Percentiles rank a stretch among this genome's conserved stretches.
These are phyloP conservation scores for Thumatha senex DNA, from an alignment of 2,888 invertebrate genomes.

Conservation along the genomic window DNA sequence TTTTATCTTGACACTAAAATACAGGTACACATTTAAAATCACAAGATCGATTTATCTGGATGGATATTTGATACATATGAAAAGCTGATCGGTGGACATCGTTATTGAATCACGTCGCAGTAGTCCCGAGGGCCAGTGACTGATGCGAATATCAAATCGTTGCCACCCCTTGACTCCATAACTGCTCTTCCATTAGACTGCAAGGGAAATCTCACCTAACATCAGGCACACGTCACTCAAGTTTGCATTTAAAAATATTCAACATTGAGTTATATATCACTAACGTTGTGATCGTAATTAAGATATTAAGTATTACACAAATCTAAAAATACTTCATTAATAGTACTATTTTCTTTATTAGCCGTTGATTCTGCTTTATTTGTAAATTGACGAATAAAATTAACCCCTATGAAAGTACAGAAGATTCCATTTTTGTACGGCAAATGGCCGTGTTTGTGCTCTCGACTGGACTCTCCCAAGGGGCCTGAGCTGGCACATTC, in stretches of 20 bases:
- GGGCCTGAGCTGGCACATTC: slow-evolving; percentile 82
- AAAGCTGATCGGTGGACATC: slow-evolving; percentile 58
- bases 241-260: slow-evolving; percentile 24
- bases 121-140: slow-evolving; percentile 65
- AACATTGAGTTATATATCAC: slow-evolving; percentile 27
- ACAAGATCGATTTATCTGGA: slow-evolving; percentile 45
- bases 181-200: slow-evolving; percentile 68
- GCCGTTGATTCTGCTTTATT: slow-evolving; percentile 52
- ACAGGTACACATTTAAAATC: slow-evolving; percentile 5
- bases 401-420: slow-evolving; percentile 52
- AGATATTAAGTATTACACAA: slow-evolving; percentile 41
- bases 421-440: slow-evolving; percentile 66
- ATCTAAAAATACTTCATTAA: slow-evolving; percentile 71
- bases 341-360: slow-evolving; percentile 68
- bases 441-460: slow-evolving; percentile 64
- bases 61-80: slow-evolving; percentile 50
- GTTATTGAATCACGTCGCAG: slow-evolving; percentile 70
- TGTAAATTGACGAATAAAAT: slow-evolving; percentile 49
- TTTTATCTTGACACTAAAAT: no score
- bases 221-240: slow-evolving; percentile 57
- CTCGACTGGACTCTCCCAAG: slow-evolving; percentile 76
- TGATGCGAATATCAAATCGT: slow-evolving; percentile 80
- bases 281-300: slow-evolving; percentile 19
- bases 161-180: slow-evolving; percentile 74
- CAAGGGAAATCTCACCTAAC: slow-evolving; percentile 58